These are phyloP conservation scores for Brachionus rubens DNA, from an alignment of 1,140 invertebrate species.

Conservation along the genomic window DNA sequence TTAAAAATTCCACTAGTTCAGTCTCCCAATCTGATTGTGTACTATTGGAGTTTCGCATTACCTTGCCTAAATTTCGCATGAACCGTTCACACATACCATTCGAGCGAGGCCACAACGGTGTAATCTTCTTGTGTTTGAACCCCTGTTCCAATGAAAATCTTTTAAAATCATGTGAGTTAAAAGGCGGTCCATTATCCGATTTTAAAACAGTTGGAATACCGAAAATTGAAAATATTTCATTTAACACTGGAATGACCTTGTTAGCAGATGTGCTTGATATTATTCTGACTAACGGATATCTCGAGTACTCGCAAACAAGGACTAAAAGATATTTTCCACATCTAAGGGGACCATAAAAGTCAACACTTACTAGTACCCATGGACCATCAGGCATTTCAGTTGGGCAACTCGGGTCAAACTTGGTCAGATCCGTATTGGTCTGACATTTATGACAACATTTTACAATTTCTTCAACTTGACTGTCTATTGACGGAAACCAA, in stretches of 20 bases:
- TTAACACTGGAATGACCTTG: constrained; percentile 37
- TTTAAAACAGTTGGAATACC: constrained; percentile 46
- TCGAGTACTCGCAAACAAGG: constrained; percentile 51
- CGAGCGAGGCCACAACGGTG: constrained; percentile 37
- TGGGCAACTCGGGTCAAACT: no score
- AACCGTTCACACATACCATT: constrained; percentile 47
- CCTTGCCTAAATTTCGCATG: neutral
- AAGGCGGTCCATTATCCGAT: constrained; percentile 48
- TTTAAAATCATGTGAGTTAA: constrained; percentile 45
- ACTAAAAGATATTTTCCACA: constrained; percentile 50
- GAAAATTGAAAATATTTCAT: constrained; percentile 47
- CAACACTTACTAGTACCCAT: constrained; percentile 50
- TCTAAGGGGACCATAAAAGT: constrained; percentile 52
- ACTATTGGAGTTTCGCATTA: no score
- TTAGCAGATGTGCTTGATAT: constrained; percentile 46
- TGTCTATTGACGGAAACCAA: constrained; percentile 48
- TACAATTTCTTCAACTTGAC: constrained; percentile 46
- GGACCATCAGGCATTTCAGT: constrained; percentile 31
- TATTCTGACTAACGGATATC: constrained; percentile 51
- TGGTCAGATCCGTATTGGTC: constrained; percentile 48
- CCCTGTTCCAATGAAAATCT: constrained; percentile 39
- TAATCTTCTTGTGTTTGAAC: constrained; percentile 47
- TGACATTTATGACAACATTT: constrained; percentile 48
- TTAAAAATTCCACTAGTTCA: no score
- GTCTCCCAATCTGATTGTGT: no score